These are phyloP conservation scores for Agrenia bidenticulata DNA, from an alignment of 2,888 invertebrate species.

Conservation along the genomic window DNA sequence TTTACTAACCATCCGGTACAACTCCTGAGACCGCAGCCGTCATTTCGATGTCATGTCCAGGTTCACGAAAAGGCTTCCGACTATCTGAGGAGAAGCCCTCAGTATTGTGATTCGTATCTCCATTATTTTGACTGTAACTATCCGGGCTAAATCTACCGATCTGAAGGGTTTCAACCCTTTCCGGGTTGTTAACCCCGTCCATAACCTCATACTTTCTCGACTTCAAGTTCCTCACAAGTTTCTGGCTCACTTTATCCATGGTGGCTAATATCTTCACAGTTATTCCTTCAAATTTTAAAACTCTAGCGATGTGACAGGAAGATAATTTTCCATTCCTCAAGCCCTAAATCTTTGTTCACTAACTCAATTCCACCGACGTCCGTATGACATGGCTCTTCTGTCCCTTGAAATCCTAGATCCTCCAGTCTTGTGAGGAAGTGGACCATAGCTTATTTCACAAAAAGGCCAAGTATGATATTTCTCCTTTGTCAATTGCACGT, in stretches of 20 bases:
- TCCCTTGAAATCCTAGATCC: too few relatives aligned
- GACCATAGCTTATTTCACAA: too few relatives aligned
- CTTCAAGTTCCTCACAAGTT: conserved; percentile 51
- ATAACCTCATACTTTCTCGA: conserved; percentile 52
- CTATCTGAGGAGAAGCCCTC: conserved; percentile 36
- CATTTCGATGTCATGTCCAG: conserved; percentile 65
- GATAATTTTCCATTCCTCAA: too few relatives aligned
- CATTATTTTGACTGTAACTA: conserved; percentile 28
- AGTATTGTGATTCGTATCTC: conserved; percentile 32
- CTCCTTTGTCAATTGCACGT: too few relatives aligned
- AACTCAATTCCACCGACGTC: too few relatives aligned
- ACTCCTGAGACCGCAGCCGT: conserved; percentile 69
- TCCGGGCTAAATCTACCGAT: conserved; percentile 49
- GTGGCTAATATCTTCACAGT: background rate
- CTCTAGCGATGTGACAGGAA: too few relatives aligned
- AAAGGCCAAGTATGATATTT: too few relatives aligned
- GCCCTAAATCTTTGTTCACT: too few relatives aligned
- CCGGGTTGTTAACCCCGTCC: conserved; percentile 50
- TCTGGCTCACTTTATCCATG: conserved; percentile 52
- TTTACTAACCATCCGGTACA: conserved; percentile 70
- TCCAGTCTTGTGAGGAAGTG: too few relatives aligned
- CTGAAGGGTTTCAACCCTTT: conserved; percentile 50
- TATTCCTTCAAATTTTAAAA: too few relatives aligned
- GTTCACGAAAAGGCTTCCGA: conserved; percentile 50
- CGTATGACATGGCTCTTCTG: too few relatives aligned